Conservation (phyloP, 1,140 invertebrate genomes). For the Brachystomella parvula region DNA sequence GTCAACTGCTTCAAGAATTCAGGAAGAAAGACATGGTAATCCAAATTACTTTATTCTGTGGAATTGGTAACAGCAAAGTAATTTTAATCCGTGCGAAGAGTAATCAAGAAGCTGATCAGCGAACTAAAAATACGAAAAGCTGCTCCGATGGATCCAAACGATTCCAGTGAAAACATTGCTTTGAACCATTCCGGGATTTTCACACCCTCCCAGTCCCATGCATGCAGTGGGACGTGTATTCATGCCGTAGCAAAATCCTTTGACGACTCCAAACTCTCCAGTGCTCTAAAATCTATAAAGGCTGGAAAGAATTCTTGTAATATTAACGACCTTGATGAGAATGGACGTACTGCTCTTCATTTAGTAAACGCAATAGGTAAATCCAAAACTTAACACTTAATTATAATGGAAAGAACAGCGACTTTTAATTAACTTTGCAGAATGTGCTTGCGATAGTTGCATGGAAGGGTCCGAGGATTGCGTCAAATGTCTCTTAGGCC, state of each 20-base stretch:
- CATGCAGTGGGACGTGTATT: not conserved
- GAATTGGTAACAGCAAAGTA: no score
- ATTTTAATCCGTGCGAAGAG: no score
- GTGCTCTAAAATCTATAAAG: not conserved
- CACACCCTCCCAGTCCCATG: not conserved
- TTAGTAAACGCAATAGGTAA: slow-evolving; percentile 19
- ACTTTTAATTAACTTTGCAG: slow-evolving; percentile 22
- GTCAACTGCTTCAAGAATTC: no score
- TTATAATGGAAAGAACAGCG: not conserved
- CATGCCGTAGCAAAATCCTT: not conserved
- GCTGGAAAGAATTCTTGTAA: no score
- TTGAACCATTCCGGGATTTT: no score
- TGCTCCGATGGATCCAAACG: no score
- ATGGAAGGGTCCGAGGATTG: slow-evolving; percentile 23
- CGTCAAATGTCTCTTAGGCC: slow-evolving; percentile 21
- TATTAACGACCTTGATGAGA: slow-evolving; percentile 25
- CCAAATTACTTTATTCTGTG: no score
- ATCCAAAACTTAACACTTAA: not conserved
- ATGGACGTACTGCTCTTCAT: slow-evolving; percentile 27
- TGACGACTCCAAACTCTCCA: not conserved
- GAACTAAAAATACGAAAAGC: no score
- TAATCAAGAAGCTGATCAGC: no score
- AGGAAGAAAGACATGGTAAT: no score
- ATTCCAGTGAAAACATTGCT: no score
- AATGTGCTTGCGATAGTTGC: slow-evolving; percentile 30